Evolutionary conservation across 2,113 vertebrate species (phyloP).

Genomic region (Toxostoma redivivum): DNA sequence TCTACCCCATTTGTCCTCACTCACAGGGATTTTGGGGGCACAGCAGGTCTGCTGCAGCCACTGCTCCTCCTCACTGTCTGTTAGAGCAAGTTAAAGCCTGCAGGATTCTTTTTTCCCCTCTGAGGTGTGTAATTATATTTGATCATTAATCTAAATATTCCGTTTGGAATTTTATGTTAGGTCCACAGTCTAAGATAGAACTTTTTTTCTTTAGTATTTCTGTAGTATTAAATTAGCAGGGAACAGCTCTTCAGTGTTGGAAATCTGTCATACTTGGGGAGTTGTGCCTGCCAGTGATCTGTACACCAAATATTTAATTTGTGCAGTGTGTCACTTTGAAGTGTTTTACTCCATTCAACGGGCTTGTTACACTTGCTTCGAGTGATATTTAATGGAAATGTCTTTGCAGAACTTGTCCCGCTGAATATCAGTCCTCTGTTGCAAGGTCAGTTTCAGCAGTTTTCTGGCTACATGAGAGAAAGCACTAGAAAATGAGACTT

Average conservation of each 20-base stretch:
- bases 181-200: not conserved
- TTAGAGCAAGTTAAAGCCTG: not conserved
- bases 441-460: not conserved
- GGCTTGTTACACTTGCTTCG: not conserved
- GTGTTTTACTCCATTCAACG: not conserved
- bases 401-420: not conserved
- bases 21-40: not conserved
- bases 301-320: not conserved
- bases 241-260: not conserved
- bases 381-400: not conserved
- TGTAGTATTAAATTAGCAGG: not conserved
- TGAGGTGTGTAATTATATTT: not conserved
- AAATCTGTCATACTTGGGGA: not conserved
- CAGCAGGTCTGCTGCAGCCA: not conserved
- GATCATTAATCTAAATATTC: not conserved
- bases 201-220: not conserved
- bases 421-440: not conserved
- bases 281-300: not conserved
- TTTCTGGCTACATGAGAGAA: not conserved
- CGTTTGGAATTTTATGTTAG: not conserved
- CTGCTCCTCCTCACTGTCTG: not conserved
- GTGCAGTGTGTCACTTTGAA: not conserved
- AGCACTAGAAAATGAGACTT: not conserved
- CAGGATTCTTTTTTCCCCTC: not conserved
- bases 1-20: accelerated